Conservation (phyloP, 2,113 vertebrate species). For the Pluvialis apricaria region DNA sequence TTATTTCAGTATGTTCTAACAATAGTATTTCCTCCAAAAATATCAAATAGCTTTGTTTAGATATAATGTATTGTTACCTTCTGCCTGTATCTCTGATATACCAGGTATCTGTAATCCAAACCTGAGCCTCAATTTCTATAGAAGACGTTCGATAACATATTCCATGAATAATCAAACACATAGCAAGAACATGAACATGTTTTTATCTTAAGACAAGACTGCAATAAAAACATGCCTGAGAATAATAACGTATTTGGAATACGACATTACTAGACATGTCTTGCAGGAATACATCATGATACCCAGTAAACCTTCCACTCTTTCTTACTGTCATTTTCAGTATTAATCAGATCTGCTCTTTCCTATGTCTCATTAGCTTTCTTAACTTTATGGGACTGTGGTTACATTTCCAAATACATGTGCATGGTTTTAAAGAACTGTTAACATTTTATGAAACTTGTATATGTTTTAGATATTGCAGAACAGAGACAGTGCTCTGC, state of each 20-base stretch:
- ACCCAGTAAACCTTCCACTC: background rate
- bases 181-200: background rate
- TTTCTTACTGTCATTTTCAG: background rate
- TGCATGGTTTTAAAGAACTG: background rate
- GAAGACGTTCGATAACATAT: background rate
- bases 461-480: background rate
- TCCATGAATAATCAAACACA: background rate
- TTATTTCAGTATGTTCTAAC: background rate
- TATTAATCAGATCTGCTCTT: background rate
- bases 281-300: background rate
- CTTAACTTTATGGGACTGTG: background rate
- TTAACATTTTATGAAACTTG: background rate
- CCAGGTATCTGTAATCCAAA: background rate
- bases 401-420: background rate
- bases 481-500: no score
- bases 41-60: background rate
- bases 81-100: background rate
- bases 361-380: background rate
- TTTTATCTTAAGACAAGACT: background rate
- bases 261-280: background rate
- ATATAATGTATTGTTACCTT: background rate
- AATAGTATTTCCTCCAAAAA: background rate
- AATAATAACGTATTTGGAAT: background rate
- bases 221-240: background rate
- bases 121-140: background rate